Base-by-base conservation (phyloP, 2,113 vertebrate genomes). In the Antennarius striatus region DNA sequence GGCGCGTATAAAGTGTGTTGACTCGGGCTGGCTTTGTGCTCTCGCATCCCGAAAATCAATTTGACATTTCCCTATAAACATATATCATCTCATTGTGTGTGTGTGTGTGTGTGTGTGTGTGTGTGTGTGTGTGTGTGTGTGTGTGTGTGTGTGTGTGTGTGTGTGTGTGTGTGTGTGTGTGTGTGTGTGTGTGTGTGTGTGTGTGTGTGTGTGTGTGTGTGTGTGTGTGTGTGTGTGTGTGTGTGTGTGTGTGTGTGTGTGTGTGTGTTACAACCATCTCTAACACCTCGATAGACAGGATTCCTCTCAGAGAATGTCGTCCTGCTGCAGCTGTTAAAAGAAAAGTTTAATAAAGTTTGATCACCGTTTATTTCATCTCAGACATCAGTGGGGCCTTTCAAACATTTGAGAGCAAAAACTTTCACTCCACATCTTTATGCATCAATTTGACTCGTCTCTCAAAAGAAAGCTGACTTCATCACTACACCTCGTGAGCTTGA, bases 401-500 rank as follows among this genome's bases (percentile, higher is more conserved):
- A 89, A 90, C 77, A 77, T 30, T 88, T 76, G 75, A 8, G 57
- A 72, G 78, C 32, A 36, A 72, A 77, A 85, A 79, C 62, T 75
- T 85, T 82, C 46, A 29, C 68, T 79, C 71, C 67, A 17, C 66
- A 64, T 82, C 78, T 69, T 63, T 83, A 60, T 72, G 62, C 62
- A 73, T 71, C 77, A 15, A 52, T 70, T 75, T 56, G 4, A 6
- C 73, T 77, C 67, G 22, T 75, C 81, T 79, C 81, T 73, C 63
- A 88, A 79, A 88, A 81, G 86, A 83, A 86, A 87, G 87, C 89
- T 86, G 88, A 87, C 88, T 90, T 82, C 83, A 87, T 89, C 84
- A 81, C 62, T 56, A 73, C 83, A 69, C 77, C 61, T 85, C 72
- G 32, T 71, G 67, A 83, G 86, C 85, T 88, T 89, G 86, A 90